phyloP scores from a whole-genome alignment of 2,888 invertebrate species.

The Resseliella maxima region DNA sequence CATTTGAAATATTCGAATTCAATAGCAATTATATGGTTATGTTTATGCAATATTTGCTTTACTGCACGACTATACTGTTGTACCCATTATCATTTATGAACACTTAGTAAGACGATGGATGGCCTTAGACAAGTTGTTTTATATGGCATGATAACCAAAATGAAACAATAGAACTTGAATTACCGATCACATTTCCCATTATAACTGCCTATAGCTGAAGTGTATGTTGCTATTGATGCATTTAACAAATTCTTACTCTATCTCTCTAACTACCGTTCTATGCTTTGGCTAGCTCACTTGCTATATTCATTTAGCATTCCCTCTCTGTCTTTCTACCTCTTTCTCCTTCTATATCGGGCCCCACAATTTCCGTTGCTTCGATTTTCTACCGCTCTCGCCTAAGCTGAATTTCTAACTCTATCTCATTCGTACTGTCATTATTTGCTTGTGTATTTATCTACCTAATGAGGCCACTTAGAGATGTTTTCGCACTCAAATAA shows the following conservation, averaged over 20 bases:
- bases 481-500: constrained; percentile 51
- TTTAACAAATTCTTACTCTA: too few species aligned
- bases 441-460: constrained; percentile 35
- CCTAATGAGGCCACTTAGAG: constrained; percentile 55
- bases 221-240: too few species aligned
- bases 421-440: too few species aligned
- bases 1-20: constrained; percentile 28
- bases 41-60: not conserved
- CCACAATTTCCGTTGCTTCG: too few species aligned
- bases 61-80: not conserved
- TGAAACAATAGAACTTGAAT: constrained; percentile 12
- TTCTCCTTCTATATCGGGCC: too few species aligned
- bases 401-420: too few species aligned
- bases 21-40: constrained; percentile 33
- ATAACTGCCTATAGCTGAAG: not conserved
- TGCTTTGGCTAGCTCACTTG: too few species aligned
- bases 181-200: not conserved
- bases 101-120: not conserved
- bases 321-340: too few species aligned
- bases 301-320: too few species aligned
- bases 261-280: too few species aligned
- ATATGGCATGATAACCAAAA: not conserved
- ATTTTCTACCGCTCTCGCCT: not conserved
- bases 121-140: not conserved
- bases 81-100: not conserved